Evolutionary conservation across 2,797 vertebrate species (phyloP).

Genomic region (Masticophis lateralis): DNA sequence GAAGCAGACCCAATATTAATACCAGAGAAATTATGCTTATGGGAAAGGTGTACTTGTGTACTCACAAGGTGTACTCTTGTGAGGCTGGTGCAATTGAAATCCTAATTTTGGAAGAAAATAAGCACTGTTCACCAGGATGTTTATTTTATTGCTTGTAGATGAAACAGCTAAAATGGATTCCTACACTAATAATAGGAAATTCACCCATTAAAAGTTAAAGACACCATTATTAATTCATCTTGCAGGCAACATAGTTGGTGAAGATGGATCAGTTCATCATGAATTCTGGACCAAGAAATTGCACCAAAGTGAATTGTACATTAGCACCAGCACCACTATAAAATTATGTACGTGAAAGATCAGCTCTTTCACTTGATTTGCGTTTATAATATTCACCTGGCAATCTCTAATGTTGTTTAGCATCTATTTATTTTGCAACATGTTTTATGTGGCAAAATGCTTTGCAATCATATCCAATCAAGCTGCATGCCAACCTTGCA

Average conservation of each 20-base stretch:
- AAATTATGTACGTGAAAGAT: neutral
- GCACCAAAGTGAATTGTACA: neutral
- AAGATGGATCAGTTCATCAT: neutral
- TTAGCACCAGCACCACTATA: neutral
- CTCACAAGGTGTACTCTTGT: neutral
- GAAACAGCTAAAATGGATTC: neutral
- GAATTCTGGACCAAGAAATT: neutral
- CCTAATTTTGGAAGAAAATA: neutral
- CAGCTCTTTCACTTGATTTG: neutral
- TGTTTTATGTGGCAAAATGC: neutral
- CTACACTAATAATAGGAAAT: neutral
- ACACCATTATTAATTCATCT: neutral
- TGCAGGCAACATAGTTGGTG: neutral
- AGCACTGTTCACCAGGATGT: neutral
- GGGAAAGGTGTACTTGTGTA: neutral
- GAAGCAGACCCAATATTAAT: neutral
- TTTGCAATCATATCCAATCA: constrained; percentile 4
- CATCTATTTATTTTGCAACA: neutral
- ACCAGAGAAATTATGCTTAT: neutral
- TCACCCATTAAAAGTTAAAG: neutral
- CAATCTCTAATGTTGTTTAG: neutral
- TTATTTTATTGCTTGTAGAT: neutral
- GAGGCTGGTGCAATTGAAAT: neutral
- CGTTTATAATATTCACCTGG: neutral
- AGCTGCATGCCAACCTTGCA: neutral